Percentiles rank a stretch among this genome's conserved stretches.
Conservation (phyloP, 2,797 vertebrate species). For the Erethizon dorsatum region DNA sequence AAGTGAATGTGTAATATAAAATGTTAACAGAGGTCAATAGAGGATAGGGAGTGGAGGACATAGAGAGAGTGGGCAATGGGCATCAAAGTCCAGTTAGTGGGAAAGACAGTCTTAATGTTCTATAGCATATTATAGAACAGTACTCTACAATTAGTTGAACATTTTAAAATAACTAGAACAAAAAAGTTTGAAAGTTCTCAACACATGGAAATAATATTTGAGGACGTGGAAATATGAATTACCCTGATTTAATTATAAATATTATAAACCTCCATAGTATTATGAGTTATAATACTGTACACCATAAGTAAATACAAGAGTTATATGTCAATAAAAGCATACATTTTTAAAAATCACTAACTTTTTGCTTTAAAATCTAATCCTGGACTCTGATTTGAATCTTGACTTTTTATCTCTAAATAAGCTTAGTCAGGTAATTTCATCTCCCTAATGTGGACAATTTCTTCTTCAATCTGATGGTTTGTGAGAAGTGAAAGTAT, state of each 20-base stretch:
- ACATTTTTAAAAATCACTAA: background rate
- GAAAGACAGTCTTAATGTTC: too few relatives aligned
- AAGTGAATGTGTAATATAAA: background rate
- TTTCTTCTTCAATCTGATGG: background rate
- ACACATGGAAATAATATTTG: background rate
- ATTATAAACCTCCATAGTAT: background rate
- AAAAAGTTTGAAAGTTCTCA: background rate
- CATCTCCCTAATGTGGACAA: background rate
- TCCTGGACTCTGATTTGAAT: background rate
- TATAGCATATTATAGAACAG: too few relatives aligned
- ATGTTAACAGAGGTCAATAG: background rate
- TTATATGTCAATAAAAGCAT: background rate
- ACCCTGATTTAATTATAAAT: background rate
- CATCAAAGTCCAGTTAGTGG: background rate
- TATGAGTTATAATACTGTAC: too few relatives aligned
- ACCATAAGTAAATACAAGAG: background rate
- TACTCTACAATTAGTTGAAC: background rate
- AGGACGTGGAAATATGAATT: background rate
- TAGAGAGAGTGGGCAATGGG: background rate
- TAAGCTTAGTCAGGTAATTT: background rate
- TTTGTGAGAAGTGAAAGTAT: background rate
- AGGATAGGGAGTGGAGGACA: too few relatives aligned
- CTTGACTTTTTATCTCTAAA: background rate
- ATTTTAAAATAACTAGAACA: background rate
- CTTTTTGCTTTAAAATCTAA: background rate